Evolutionary conservation across 1,140 invertebrate species (phyloP).

Genomic region (Drosophila biarmipes): DNA sequence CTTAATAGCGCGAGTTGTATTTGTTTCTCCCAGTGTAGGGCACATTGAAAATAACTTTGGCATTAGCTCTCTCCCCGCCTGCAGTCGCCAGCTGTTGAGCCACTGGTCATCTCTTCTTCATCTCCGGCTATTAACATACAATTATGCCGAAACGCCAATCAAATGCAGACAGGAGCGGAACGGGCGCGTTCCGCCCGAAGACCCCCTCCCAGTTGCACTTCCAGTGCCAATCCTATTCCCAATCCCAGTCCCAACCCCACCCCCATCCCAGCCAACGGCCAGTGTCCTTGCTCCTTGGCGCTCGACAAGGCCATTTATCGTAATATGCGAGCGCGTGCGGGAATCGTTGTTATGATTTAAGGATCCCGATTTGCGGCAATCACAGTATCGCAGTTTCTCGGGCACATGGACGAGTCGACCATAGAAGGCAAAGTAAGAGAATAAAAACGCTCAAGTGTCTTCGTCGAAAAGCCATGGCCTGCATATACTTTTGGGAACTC

Average conservation of each 20-base stretch:
- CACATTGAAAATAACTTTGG: constrained; percentile 60
- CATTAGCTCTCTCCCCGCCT: constrained; percentile 36
- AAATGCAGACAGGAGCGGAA: constrained; percentile 54
- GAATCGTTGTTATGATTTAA: constrained; percentile 74
- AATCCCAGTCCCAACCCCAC: background rate
- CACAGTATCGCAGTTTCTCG: constrained; percentile 58
- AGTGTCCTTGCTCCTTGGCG: constrained; percentile 35
- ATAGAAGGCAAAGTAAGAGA: constrained; percentile 22
- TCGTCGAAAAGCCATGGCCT: constrained; percentile 5
- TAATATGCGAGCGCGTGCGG: constrained; percentile 62
- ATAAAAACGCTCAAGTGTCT: constrained; percentile 22
- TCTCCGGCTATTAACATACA: constrained; percentile 76
- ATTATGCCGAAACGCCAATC: constrained; percentile 74
- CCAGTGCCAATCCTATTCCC: too few relatives aligned
- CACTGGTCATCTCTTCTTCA: constrained; percentile 52
- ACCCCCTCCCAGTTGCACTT: background rate
- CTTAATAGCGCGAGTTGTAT: too few relatives aligned
- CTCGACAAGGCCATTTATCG: constrained; percentile 62
- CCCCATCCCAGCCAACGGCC: background rate
- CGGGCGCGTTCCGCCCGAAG: constrained; percentile 7
- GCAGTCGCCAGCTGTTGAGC: constrained; percentile 65
- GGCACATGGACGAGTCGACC: constrained; percentile 35
- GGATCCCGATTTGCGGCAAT: constrained; percentile 71
- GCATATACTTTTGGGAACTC: constrained; percentile 16
- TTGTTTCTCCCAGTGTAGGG: constrained; percentile 10